Percentiles rank a stretch among this genome's conserved stretches.
phyloP scores from a whole-genome alignment of 1,140 invertebrate species.

The Steinernema khuongi region DNA sequence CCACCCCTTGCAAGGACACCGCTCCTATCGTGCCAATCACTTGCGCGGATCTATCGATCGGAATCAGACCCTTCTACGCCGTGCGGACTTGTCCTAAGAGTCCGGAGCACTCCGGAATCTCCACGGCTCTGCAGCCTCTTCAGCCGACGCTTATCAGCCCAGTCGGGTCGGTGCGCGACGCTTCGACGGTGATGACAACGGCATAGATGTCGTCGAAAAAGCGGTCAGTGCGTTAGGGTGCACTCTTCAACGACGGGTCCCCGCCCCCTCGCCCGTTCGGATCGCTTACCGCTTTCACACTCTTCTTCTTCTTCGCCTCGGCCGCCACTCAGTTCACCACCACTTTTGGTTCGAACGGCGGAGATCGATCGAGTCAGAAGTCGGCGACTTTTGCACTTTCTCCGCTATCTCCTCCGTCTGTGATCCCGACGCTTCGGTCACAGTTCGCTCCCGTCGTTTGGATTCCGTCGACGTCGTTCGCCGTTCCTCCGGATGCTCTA shows the following conservation, averaged over 20 bases:
- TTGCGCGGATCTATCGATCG: too few relatives aligned
- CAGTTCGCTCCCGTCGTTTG: background rate
- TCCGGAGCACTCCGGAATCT: too few relatives aligned
- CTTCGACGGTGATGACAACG: conserved; percentile 1
- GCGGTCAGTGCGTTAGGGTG: conserved; percentile 4
- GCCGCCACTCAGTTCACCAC: background rate
- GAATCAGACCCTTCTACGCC: too few relatives aligned
- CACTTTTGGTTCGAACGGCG: background rate
- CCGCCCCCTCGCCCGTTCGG: background rate
- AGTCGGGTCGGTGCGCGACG: background rate
- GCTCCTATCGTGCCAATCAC: too few relatives aligned
- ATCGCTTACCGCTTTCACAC: conserved; percentile 8
- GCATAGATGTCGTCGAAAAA: conserved; percentile 11
- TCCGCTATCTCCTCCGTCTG: background rate
- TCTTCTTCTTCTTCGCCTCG: conserved; percentile 8
- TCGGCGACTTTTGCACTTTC: conserved; percentile 1
- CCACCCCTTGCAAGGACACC: too few relatives aligned
- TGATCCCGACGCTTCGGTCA: background rate
- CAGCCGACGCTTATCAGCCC: background rate
- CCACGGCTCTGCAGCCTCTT: background rate
- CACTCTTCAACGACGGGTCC: conserved; percentile 1
- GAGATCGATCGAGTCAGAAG: conserved; percentile 3
- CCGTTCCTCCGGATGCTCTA: too few relatives aligned
- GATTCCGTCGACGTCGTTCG: too few relatives aligned
- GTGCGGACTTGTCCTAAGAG: too few relatives aligned